phyloP scores from a whole-genome alignment of 2,113 vertebrate genomes.

The Phrynocephalus versicolor region DNA sequence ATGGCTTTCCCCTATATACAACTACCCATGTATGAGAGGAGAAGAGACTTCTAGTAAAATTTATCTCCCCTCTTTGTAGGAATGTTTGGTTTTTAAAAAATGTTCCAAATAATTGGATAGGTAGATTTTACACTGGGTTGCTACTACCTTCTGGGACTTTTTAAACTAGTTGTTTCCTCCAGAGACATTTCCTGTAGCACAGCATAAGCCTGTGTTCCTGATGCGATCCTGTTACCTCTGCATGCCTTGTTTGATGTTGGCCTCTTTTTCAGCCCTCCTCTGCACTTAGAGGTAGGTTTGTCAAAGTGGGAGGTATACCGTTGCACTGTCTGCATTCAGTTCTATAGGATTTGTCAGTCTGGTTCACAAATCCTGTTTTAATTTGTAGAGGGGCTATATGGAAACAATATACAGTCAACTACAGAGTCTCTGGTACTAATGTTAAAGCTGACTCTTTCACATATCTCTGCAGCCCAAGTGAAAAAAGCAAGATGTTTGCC shows the following conservation, averaged over 20 bases:
- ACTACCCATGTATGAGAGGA: not conserved
- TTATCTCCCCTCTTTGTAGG: not conserved
- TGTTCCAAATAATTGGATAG: not conserved
- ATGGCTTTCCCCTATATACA: conserved; percentile 17
- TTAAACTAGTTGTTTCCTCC: conserved; percentile 6
- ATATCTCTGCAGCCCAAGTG: not conserved
- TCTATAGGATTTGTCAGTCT: not conserved
- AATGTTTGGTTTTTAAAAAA: not conserved
- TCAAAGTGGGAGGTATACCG: not conserved
- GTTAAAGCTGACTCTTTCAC: not conserved
- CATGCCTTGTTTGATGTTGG: conserved; percentile 32
- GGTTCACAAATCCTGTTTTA: conserved; percentile 5
- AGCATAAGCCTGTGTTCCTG: conserved; percentile 29
- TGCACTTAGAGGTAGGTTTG: conserved; percentile 21
- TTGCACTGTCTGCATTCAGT: conserved; percentile 6
- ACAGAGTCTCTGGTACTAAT: not conserved
- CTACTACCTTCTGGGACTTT: conserved; percentile 19
- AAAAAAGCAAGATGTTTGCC: not conserved
- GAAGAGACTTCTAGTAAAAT: not conserved
- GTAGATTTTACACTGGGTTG: not conserved
- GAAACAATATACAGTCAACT: not conserved
- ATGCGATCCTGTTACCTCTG: conserved; percentile 33
- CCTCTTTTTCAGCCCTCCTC: conserved; percentile 29
- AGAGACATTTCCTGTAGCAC: conserved; percentile 15
- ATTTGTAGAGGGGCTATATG: not conserved